Evolutionary conservation across 2,888 invertebrate genomes (phyloP).

Genomic region (Leucoma salicis): DNA sequence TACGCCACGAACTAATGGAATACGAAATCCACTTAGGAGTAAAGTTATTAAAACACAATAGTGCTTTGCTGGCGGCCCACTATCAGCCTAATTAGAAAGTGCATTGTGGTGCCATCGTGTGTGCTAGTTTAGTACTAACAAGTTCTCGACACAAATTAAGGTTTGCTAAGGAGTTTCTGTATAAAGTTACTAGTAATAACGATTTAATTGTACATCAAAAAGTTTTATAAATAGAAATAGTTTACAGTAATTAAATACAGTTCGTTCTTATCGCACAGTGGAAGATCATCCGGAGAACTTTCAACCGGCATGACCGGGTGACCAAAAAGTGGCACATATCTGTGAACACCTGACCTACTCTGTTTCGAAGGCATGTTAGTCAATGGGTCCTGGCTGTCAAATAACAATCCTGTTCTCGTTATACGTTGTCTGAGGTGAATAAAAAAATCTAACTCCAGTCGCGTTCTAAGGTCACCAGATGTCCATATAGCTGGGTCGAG

Average conservation of each 20-base stretch:
- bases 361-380: too few relatives aligned
- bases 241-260: neutral
- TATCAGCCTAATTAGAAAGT: slow-evolving; percentile 70
- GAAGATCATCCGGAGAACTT: too few relatives aligned
- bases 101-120: slow-evolving; percentile 45
- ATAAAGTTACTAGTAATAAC: slow-evolving; percentile 1
- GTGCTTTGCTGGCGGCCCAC: slow-evolving; percentile 41
- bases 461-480: too few relatives aligned
- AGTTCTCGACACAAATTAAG: slow-evolving; percentile 20
- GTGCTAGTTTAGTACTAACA: slow-evolving; percentile 25
- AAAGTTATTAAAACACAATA: slow-evolving; percentile 71
- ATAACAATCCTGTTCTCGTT: too few relatives aligned
- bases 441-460: too few relatives aligned
- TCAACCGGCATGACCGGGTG: too few relatives aligned
- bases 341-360: too few relatives aligned
- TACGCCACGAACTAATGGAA: slow-evolving; percentile 49
- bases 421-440: too few relatives aligned
- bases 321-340: too few relatives aligned
- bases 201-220: too few relatives aligned
- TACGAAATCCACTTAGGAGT: slow-evolving; percentile 66
- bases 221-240: slow-evolving; percentile 12
- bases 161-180: slow-evolving; percentile 17
- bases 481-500: too few relatives aligned
- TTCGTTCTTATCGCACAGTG: neutral
- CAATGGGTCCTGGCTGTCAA: too few relatives aligned